Conservation (phyloP, 2,888 invertebrate genomes). For the Mesorhabditis spiculigera region DNA sequence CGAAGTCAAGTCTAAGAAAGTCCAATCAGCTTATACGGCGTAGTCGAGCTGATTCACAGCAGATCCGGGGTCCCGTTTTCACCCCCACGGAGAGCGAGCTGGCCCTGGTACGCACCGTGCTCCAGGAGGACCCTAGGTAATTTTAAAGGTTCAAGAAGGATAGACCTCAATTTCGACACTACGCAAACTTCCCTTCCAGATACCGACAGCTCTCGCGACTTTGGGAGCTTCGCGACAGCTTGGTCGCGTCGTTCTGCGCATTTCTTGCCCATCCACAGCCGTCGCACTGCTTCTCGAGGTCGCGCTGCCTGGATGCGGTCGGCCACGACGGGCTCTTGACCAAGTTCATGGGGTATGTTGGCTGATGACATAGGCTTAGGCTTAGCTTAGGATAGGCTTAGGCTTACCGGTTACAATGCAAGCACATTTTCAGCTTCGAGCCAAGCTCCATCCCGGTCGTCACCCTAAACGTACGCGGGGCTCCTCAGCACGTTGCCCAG, state of each 20-base stretch:
- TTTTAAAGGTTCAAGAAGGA: constrained; percentile 34
- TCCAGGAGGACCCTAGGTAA: constrained; percentile 68
- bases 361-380: not conserved
- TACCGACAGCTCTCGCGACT: constrained; percentile 88
- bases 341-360: not conserved
- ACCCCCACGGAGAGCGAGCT: constrained; percentile 7
- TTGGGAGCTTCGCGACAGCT: constrained; percentile 87
- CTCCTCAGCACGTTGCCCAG: constrained; percentile 30
- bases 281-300: not conserved
- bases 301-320: not conserved
- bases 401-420: too few species aligned
- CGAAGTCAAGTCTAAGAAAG: constrained; percentile 7
- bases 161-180: too few species aligned
- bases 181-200: constrained; percentile 63
- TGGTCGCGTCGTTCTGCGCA: constrained; percentile 69
- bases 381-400: too few species aligned
- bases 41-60: not conserved
- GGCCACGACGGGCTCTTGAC: not conserved
- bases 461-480: constrained; percentile 25
- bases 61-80: not conserved
- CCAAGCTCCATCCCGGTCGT: constrained; percentile 17
- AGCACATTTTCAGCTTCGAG: constrained; percentile 12
- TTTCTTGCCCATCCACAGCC: constrained; percentile 5
- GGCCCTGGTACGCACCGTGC: not conserved
- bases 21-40: not conserved